Evolutionary conservation across 2,888 invertebrate genomes (phyloP), one percentile per base, ranked within the genome.

Genomic region (Alviniconcha strummeri): DNA sequence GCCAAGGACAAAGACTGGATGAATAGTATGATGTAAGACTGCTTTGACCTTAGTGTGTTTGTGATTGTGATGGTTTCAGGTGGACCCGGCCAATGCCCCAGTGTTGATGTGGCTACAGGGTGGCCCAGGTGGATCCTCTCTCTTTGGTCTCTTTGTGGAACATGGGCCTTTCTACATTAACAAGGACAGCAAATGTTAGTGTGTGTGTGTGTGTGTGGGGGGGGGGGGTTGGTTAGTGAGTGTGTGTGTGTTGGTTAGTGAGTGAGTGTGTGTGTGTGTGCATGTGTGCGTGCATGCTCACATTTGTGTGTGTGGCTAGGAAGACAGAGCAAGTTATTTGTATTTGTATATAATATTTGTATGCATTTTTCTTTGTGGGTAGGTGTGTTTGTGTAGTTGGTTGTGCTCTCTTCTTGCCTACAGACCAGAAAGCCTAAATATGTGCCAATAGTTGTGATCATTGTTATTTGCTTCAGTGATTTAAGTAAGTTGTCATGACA

Each of bases 121-220:
- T 15, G 94, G 94, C 4, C 94, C 94, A 2, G 94, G 94, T 0
- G 92, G 92, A 4, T 91, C 94, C 0, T 94, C 94, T 0, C 82
- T 94, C 76, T 94, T 94, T 89, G 93, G 93, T 15, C 87, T 93
- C 71, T 94, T 94, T 91, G 95, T 96, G 0, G 98, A 98, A 94
- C 96, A 97, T 92, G 97, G 98, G 0, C 98, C 98, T 0, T 95
- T 96, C 88, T 90, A 92, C 80, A 95, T 96, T 0, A 95, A 95
- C 80, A 93, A 90, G 79, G 84, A 92, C 69, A 78, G 86, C 5
- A 87, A 90, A 78, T 88, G 92, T 92, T 87, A 87, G 90, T 87
- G 19, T 4, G 5, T 57, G 8, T 52, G 56, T 17, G 36, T 74
- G 54, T 56, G 6, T 4, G 60, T 60, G 74, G 60, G 0, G 60